Percentiles rank a stretch among this genome's conserved stretches.
These are phyloP conservation scores for Noctuana brunneofusca DNA, from an alignment of 2,888 invertebrate species.

Conservation along the genomic window DNA sequence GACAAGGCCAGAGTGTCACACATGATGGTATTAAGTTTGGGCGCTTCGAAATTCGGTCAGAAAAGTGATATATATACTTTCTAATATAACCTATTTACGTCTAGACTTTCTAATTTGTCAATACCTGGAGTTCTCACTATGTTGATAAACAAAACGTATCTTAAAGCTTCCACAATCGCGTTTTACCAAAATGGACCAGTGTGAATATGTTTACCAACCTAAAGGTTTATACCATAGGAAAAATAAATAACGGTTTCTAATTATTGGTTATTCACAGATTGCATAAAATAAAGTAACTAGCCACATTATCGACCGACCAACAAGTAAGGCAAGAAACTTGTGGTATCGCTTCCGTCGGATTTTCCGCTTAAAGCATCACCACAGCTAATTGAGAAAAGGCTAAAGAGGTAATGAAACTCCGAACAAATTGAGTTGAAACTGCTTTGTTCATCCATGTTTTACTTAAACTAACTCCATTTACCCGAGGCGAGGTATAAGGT, in stretches of 20 bases:
- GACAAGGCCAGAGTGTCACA: constrained; percentile 15
- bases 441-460: constrained; percentile 42
- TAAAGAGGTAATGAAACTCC: constrained; percentile 39
- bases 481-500: constrained; percentile 34
- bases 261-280: too few relatives aligned
- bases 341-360: constrained; percentile 22
- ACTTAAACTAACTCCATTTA: constrained; percentile 39
- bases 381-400: constrained; percentile 40
- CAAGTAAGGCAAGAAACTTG: constrained; percentile 10
- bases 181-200: too few relatives aligned
- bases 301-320: background rate
- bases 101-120: too few relatives aligned
- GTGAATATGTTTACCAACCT: too few relatives aligned
- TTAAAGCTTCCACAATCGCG: too few relatives aligned
- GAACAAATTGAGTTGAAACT: constrained; percentile 40
- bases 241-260: too few relatives aligned
- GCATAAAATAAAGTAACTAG: too few relatives aligned
- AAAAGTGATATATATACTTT: constrained; percentile 4
- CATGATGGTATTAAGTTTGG: constrained; percentile 15
- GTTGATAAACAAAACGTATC: too few relatives aligned
- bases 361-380: constrained; percentile 34
- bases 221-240: too few relatives aligned
- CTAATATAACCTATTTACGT: background rate
- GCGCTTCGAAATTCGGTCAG: constrained; percentile 7
- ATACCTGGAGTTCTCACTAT: too few relatives aligned